Conservation (phyloP, 2,888 invertebrate genomes). For the Tipula vernalis region DNA sequence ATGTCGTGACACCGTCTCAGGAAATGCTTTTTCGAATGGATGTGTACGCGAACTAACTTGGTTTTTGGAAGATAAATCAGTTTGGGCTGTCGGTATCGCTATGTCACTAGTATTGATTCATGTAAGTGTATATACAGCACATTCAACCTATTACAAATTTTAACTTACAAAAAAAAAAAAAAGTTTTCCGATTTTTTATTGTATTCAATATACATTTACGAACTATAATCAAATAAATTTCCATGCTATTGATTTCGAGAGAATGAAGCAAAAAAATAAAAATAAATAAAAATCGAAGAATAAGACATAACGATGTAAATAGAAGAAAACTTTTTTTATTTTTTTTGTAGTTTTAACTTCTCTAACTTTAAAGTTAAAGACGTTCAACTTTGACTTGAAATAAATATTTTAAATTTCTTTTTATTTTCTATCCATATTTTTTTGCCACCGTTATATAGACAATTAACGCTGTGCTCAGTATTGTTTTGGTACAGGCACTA, state of each 20-base stretch:
- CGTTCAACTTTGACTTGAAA: not conserved
- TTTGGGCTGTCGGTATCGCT: slow-evolving; percentile 71
- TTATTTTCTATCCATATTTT: slow-evolving; percentile 19
- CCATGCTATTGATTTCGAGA: not conserved
- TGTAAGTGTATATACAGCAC: slow-evolving; percentile 41
- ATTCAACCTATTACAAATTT: not conserved
- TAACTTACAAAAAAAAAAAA: not conserved
- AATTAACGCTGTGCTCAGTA: slow-evolving; percentile 54
- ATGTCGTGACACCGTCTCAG: slow-evolving; percentile 77
- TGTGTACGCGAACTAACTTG: slow-evolving; percentile 82
- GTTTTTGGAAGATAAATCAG: slow-evolving; percentile 71
- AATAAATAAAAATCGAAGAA: not conserved
- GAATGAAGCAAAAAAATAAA: not conserved
- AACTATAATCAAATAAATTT: not conserved
- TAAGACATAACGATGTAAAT: not conserved
- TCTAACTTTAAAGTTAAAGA: not conserved
- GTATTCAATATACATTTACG: not conserved
- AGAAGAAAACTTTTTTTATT: not conserved
- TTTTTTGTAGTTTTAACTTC: not conserved
- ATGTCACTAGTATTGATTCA: slow-evolving; percentile 64
- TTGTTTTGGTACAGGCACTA: slow-evolving; percentile 58
- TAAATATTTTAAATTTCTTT: slow-evolving; percentile 14
- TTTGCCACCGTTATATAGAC: slow-evolving; percentile 38
- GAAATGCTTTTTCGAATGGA: slow-evolving; percentile 78
- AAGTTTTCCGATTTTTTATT: not conserved